Evolutionary conservation across 2,113 vertebrate genomes (phyloP).

Genomic region (Ammodytes dubius): DNA sequence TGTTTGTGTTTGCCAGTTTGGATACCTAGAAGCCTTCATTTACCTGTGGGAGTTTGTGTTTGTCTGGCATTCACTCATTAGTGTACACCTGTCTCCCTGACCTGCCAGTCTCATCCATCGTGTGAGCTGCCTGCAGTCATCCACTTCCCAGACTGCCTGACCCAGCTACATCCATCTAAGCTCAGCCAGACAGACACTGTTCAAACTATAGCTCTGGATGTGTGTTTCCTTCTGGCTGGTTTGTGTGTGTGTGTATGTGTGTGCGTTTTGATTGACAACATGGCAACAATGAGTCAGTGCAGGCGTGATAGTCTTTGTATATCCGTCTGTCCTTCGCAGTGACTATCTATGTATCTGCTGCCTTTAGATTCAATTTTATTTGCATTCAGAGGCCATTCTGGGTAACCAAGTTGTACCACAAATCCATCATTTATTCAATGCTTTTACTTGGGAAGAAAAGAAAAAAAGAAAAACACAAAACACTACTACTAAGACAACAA

Average conservation of each 20-base stretch:
- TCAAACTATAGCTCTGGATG: conserved; percentile 38
- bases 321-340: conserved; percentile 42
- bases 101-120: conserved; percentile 71
- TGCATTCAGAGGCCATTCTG: conserved; percentile 36
- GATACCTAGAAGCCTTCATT: conserved; percentile 35
- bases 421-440: background rate
- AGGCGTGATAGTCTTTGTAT: conserved; percentile 52
- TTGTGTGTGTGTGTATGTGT: conserved; percentile 9
- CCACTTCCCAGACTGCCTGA: conserved; percentile 59
- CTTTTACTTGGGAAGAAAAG: background rate
- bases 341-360: conserved; percentile 55
- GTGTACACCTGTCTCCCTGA: conserved; percentile 64
- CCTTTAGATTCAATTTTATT: conserved; percentile 18
- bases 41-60: conserved; percentile 39
- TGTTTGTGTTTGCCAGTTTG: conserved; percentile 32
- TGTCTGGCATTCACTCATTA: conserved; percentile 69
- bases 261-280: conserved; percentile 59
- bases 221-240: conserved; percentile 35
- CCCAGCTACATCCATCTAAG: conserved; percentile 72
- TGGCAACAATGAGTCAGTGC: conserved; percentile 49
- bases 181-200: conserved; percentile 58
- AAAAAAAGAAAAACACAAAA: background rate
- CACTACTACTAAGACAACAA: background rate
- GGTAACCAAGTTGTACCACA: conserved; percentile 6
- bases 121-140: conserved; percentile 73